phyloP scores from a whole-genome alignment of 23 tunicate genomes.

The Ascidia mentula region DNA sequence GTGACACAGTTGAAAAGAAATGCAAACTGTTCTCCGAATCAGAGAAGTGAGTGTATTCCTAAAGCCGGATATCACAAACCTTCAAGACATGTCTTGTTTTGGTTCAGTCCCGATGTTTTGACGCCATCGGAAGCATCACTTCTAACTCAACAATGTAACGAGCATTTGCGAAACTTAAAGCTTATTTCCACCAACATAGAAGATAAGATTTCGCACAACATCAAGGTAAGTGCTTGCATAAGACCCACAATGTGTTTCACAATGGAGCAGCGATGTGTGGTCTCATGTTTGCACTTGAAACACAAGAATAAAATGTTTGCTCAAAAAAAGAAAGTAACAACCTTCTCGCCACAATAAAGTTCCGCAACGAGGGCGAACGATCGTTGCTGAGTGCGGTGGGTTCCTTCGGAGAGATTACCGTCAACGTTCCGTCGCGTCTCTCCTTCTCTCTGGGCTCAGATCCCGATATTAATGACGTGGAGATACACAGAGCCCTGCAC shows the following conservation, averaged over 20 bases:
- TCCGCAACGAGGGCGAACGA: constrained; percentile 35
- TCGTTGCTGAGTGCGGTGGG: constrained; percentile 25
- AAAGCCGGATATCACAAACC: not conserved
- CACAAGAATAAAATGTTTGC: no score
- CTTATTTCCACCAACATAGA: constrained; percentile 20
- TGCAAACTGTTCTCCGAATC: constrained; percentile 9
- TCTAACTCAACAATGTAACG: constrained; percentile 29
- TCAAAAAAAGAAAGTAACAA: no score
- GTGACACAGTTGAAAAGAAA: constrained; percentile 38
- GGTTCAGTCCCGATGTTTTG: not conserved
- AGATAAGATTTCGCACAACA: constrained; percentile 11
- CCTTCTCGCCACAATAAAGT: no score
- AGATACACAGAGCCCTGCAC: constrained; percentile 34
- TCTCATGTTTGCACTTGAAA: no score
- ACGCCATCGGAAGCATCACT: constrained; percentile 6
- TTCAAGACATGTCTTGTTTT: not conserved
- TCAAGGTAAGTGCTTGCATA: not conserved
- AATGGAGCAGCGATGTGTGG: no score
- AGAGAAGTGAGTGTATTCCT: constrained; percentile 17
- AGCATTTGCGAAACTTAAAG: constrained; percentile 34
- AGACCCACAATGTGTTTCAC: no score
- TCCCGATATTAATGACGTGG: constrained; percentile 24
- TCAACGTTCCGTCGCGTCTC: constrained; percentile 20
- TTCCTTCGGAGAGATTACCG: constrained; percentile 29
- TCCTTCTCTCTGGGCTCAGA: constrained; percentile 41